phyloP scores from a whole-genome alignment of 1,140 invertebrate species.

The Bactericera cockerelli region DNA sequence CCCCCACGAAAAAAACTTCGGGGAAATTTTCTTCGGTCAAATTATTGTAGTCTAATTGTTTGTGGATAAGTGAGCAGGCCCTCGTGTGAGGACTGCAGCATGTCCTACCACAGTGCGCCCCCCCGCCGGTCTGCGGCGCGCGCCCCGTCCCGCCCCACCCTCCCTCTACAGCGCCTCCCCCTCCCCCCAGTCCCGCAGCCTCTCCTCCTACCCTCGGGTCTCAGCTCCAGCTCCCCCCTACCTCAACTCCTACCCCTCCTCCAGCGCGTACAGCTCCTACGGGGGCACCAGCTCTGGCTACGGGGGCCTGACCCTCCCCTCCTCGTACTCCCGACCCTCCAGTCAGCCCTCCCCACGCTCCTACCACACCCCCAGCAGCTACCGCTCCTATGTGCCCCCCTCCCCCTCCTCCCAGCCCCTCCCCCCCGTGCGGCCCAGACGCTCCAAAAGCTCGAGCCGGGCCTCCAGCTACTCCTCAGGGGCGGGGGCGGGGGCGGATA shows the following conservation, averaged over 20 bases:
- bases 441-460: slow-evolving; percentile 14
- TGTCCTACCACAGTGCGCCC: neutral
- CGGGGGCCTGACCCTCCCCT: slow-evolving; percentile 38
- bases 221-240: slow-evolving; percentile 6
- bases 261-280: slow-evolving; percentile 29
- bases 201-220: neutral
- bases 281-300: slow-evolving; percentile 45
- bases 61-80: too few species aligned
- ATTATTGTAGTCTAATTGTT: too few species aligned
- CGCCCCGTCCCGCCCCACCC: slow-evolving; percentile 9
- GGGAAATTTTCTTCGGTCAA: too few species aligned
- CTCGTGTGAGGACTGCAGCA: too few species aligned
- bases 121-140: neutral
- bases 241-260: slow-evolving; percentile 7
- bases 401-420: slow-evolving; percentile 5
- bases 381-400: neutral
- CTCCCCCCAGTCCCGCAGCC: slow-evolving; percentile 5
- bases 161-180: slow-evolving; percentile 15
- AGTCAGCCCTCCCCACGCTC: slow-evolving; percentile 14
- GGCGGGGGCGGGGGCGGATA: neutral
- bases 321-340: slow-evolving; percentile 28
- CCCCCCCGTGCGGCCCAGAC: slow-evolving; percentile 15
- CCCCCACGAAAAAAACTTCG: too few species aligned
- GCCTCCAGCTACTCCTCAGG: neutral
- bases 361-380: slow-evolving; percentile 10